Percentiles rank a stretch among this genome's conserved stretches.
Conservation (phyloP, 2,113 vertebrate species). For the Melierax canorus region DNA sequence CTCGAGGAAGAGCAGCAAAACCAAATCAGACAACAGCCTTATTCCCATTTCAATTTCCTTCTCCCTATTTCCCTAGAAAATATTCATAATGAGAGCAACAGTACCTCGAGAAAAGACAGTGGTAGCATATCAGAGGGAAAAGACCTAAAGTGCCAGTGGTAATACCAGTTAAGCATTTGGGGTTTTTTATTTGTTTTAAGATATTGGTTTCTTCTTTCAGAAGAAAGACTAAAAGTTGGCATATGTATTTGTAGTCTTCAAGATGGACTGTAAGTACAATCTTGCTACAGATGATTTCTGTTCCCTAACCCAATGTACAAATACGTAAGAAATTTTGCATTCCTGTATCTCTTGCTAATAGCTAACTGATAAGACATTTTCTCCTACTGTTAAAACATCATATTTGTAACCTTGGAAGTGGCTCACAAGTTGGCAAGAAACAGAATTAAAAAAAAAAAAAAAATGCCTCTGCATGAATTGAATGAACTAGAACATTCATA, state of each 20-base stretch:
- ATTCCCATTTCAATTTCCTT: background rate
- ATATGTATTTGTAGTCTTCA: background rate
- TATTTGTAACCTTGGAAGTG: background rate
- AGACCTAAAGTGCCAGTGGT: background rate
- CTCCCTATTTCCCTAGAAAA: background rate
- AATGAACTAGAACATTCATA: background rate
- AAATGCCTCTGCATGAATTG: background rate
- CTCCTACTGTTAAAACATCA: background rate
- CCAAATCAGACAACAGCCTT: background rate
- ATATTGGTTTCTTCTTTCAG: background rate
- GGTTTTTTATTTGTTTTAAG: background rate
- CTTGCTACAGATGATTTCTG: background rate
- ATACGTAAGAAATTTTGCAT: rapidly evolving
- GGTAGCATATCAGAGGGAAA: background rate
- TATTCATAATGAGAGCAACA: background rate
- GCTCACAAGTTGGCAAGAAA: background rate
- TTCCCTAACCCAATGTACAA: background rate
- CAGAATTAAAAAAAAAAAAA: background rate
- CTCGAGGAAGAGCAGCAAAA: background rate
- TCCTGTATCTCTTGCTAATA: background rate
- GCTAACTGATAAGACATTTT: background rate
- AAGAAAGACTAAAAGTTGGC: background rate
- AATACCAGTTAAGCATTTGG: background rate
- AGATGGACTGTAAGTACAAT: background rate
- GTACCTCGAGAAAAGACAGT: background rate